Base-by-base conservation (phyloP, 2,888 invertebrate genomes). In the Thumatha senex region DNA sequence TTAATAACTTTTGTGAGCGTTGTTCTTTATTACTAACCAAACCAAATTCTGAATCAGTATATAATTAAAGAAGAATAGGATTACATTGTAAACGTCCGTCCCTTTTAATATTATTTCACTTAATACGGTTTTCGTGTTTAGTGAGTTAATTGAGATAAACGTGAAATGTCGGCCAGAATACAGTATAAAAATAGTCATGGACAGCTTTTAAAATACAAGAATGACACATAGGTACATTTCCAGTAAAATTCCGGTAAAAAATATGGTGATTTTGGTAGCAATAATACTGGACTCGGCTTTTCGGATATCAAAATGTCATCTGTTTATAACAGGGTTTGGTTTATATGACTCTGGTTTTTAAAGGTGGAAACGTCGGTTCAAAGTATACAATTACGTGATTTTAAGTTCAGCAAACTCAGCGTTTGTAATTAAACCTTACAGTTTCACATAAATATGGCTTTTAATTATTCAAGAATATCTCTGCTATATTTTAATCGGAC, bases 301-400 rank as follows among this genome's bases (percentile, higher is more conserved):
- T 30, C 29, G 35, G 24, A 44, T 47, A 36, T 47, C 29, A 41
- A 14, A 47, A 35, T 41, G 40, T 47, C 35, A 35, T 40, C 15
- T 14, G 15, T 33, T 34, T 33, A 24, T 44, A 18, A 18, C 24
- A 9, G 24, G 24, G 35, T 44, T 13, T 12, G 24, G 35, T 12
- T 44, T 13, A 12, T 13, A 36, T 29, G 10, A 13, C 24, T 24
- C 13, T 34, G 12, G 11, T 14, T 10, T 5, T 14, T 31, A 35
- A 24, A 15, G 14, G 31, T n/a, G 9, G 18, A 18, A 14, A 33
- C 13, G 0, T 7, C 15, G 14, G 7, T 12, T 34, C 41, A 4
- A 5, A 24, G 5, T 5, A 24, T 5, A 24, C 18, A 4, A 4
- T 24, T 24, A 24, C 18, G 18, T 24, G 5, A 4, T 24, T n/a